phyloP scores from a whole-genome alignment of 1,140 invertebrate genomes.

The Diuraphis noxia region DNA sequence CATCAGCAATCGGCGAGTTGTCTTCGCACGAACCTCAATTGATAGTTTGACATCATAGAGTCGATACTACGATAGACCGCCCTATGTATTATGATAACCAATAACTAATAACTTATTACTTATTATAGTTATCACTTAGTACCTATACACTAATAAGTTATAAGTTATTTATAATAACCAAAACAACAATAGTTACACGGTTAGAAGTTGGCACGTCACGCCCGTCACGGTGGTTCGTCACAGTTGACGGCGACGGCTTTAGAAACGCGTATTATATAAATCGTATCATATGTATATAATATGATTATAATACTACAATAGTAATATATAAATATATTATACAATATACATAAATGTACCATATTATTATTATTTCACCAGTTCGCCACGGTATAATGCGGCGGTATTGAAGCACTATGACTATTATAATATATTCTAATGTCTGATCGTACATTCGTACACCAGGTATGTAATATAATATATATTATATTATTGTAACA shows the following conservation, averaged over 20 bases:
- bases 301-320: too few species aligned
- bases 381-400: background rate
- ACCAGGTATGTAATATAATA: too few species aligned
- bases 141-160: too few species aligned
- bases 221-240: background rate
- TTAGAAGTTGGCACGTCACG: background rate
- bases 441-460: too few species aligned
- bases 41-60: background rate
- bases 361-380: too few species aligned
- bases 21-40: background rate
- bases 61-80: too few species aligned
- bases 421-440: background rate
- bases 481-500: too few species aligned
- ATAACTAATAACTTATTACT: too few species aligned
- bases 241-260: background rate
- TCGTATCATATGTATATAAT: background rate
- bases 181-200: background rate
- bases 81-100: background rate
- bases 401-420: background rate
- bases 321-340: too few species aligned
- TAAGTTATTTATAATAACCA: background rate
- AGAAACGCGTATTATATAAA: background rate
- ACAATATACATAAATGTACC: too few species aligned
- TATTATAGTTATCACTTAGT: too few species aligned
- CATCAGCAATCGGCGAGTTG: too few species aligned